Evolutionary conservation across 2,888 invertebrate genomes (phyloP).

Genomic region (Crepidodera aurea): DNA sequence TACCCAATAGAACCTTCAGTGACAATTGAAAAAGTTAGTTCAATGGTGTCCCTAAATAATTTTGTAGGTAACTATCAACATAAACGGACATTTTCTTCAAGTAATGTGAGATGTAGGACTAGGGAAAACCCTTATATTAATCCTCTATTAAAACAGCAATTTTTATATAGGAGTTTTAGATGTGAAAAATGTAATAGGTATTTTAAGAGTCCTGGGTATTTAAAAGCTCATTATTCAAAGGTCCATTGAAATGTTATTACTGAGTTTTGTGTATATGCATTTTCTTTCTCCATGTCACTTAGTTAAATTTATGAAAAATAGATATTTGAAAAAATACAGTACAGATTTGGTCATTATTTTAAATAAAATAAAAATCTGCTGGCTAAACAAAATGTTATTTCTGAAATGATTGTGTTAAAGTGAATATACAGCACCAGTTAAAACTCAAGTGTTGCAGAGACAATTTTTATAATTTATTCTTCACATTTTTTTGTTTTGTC

Average conservation of each 20-base stretch:
- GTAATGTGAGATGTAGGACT: constrained; percentile 56
- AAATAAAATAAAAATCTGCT: no score
- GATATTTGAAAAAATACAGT: no score
- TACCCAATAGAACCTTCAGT: constrained; percentile 26
- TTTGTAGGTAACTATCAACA: constrained; percentile 48
- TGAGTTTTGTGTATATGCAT: no score
- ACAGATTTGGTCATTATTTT: no score
- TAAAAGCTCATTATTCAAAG: constrained; percentile 59
- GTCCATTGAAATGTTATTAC: constrained; percentile 49
- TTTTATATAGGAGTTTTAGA: constrained; percentile 57
- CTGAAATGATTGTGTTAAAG: no score
- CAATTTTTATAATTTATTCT: no score
- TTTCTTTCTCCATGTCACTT: no score
- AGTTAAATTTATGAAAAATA: no score
- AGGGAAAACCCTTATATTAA: constrained; percentile 59
- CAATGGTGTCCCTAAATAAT: constrained; percentile 49
- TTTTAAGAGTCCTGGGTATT: constrained; percentile 60
- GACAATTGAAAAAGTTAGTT: constrained; percentile 33
- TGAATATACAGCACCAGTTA: no score
- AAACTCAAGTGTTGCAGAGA: no score
- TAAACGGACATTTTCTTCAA: constrained; percentile 49
- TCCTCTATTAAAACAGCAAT: constrained; percentile 58
- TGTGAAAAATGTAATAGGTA: constrained; percentile 58
- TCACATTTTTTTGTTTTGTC: no score
- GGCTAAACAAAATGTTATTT: no score